These are phyloP conservation scores for Balearica regulorum DNA, from an alignment of 2,797 vertebrate genomes.

Conservation along the genomic window DNA sequence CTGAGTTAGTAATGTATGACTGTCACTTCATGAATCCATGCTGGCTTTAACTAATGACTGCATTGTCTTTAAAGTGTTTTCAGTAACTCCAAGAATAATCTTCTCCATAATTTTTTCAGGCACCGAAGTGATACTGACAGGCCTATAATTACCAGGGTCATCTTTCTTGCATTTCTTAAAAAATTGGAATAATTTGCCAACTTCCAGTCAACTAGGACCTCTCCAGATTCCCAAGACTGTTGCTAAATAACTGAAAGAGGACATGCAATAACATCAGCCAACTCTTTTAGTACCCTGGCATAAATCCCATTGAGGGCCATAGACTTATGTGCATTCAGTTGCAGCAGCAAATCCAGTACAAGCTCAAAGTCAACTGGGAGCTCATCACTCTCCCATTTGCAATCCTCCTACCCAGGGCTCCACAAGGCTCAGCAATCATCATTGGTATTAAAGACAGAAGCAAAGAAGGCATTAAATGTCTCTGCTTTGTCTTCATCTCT, in stretches of 20 bases:
- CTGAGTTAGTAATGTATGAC: neutral
- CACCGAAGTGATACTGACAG: neutral
- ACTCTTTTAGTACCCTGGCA: neutral
- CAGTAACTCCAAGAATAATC: neutral
- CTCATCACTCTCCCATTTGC: neutral
- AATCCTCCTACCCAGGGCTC: neutral
- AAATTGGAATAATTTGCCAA: neutral
- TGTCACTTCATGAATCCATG: neutral
- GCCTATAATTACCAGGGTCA: neutral
- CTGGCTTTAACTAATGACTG: accelerated
- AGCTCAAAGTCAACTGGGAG: neutral
- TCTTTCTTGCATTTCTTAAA: neutral
- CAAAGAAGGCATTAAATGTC: no score
- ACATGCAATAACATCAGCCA: neutral
- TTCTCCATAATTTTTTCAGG: neutral
- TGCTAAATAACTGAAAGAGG: neutral
- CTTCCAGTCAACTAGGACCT: neutral
- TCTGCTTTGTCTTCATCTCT: neutral
- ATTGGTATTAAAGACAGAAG: neutral
- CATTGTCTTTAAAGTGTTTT: neutral
- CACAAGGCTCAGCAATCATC: neutral
- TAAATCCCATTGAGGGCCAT: neutral
- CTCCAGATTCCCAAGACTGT: neutral
- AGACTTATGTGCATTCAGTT: neutral
- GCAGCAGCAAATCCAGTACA: neutral